Evolutionary conservation across 1,140 invertebrate species (phyloP).

Genomic region (Aphelinus certus): DNA sequence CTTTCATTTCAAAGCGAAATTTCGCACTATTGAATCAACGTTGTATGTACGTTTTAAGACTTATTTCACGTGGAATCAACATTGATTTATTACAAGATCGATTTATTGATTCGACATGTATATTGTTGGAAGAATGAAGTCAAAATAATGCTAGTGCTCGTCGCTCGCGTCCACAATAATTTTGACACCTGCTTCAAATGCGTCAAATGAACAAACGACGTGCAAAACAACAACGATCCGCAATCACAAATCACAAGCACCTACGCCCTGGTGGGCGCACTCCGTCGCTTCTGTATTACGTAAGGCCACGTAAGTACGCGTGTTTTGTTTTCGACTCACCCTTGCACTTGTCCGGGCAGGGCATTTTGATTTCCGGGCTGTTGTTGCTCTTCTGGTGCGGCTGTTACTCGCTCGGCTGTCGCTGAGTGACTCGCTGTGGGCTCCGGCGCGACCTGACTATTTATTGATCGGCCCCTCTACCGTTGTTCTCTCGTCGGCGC

Average conservation of each 20-base stretch:
- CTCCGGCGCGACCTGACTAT: slow-evolving; percentile 45
- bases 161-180: slow-evolving; percentile 19
- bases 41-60: no score
- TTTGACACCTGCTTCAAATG: neutral
- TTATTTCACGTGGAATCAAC: no score
- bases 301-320: slow-evolving; percentile 32
- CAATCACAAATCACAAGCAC: neutral
- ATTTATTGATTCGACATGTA: no score
- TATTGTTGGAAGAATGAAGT: no score
- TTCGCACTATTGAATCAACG: no score
- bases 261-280: neutral
- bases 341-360: slow-evolving; percentile 58
- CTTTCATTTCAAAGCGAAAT: no score
- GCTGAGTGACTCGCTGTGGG: slow-evolving; percentile 44
- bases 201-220: neutral
- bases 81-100: no score
- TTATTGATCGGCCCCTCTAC: slow-evolving; percentile 57
- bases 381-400: slow-evolving; percentile 24
- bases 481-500: neutral
- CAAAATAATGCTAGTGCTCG: no score
- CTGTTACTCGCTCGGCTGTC: slow-evolving; percentile 37
- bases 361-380: slow-evolving; percentile 55
- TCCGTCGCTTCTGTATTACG: slow-evolving; percentile 26
- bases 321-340: slow-evolving; percentile 50
- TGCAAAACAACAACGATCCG: neutral